phyloP scores from a whole-genome alignment of 2,113 vertebrate genomes.

The Charina bottae region DNA sequence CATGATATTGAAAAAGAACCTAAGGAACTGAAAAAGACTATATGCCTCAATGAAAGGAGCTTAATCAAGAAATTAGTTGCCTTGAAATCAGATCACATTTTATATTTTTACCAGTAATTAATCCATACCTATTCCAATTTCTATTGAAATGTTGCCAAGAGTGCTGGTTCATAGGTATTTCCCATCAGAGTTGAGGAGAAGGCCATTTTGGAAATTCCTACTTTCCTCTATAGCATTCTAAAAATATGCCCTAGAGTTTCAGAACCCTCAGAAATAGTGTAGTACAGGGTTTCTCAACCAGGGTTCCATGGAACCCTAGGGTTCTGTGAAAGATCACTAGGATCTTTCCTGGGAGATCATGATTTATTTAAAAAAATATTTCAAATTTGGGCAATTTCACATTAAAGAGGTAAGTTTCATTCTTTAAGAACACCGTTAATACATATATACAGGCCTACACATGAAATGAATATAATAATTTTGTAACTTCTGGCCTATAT shows the following conservation, averaged over 20 bases:
- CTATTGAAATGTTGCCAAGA: conserved; percentile 1
- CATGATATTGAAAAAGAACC: conserved; percentile 84
- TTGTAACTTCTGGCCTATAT: too few species aligned
- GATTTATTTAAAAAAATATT: too few species aligned
- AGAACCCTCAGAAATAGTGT: too few species aligned
- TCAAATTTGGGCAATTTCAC: too few species aligned
- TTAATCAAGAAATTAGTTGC: conserved; percentile 19
- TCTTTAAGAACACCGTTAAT: too few species aligned
- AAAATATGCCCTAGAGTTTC: background rate
- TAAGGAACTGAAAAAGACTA: conserved; percentile 80
- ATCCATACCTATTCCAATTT: background rate
- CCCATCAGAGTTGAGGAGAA: background rate
- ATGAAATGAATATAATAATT: too few species aligned
- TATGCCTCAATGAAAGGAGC: background rate
- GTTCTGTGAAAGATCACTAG: too few species aligned
- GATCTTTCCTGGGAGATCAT: too few species aligned
- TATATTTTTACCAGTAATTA: background rate
- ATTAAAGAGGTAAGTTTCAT: too few species aligned
- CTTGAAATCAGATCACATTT: background rate
- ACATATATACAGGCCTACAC: too few species aligned
- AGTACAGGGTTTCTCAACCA: background rate
- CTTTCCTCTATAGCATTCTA: background rate
- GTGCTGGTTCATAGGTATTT: background rate
- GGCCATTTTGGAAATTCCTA: background rate
- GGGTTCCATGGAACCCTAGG: too few species aligned